Conservation (phyloP, 2,113 vertebrate species). For the Oophaga pumilio region DNA sequence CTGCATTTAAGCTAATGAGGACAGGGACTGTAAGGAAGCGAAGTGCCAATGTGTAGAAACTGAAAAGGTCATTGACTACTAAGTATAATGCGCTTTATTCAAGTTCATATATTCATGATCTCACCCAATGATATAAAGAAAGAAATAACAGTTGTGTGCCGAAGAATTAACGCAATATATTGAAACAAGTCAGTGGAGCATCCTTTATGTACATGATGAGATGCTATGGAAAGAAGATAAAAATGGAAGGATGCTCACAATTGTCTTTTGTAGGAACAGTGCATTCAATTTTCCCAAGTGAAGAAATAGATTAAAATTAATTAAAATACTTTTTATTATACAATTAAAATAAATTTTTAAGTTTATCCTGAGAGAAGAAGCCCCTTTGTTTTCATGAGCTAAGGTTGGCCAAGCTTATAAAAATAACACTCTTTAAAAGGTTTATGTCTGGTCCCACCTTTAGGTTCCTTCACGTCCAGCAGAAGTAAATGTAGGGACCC, state of each 20-base stretch:
- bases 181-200: not conserved
- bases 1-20: not conserved
- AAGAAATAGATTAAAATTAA: not conserved
- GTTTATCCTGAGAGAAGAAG: not conserved
- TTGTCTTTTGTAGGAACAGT: not conserved
- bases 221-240: no score
- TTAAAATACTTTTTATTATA: not conserved
- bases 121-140: slow-evolving; percentile 21
- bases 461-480: no score
- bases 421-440: no score
- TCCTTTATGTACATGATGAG: not conserved
- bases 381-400: not conserved
- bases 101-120: slow-evolving; percentile 8
- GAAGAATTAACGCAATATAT: not conserved
- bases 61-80: slow-evolving; percentile 46
- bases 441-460: no score
- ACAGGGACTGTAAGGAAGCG: not conserved
- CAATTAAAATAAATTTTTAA: not conserved
- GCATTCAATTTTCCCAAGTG: not conserved
- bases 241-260: not conserved
- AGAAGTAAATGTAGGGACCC: no score
- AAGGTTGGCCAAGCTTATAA: not conserved
- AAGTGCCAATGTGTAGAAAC: slow-evolving; percentile 19
- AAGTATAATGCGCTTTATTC: slow-evolving; percentile 35
- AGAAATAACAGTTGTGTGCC: slow-evolving; percentile 31